Evolutionary conservation across 2,888 invertebrate genomes (phyloP).

Genomic region (Luperina nickerlii): DNA sequence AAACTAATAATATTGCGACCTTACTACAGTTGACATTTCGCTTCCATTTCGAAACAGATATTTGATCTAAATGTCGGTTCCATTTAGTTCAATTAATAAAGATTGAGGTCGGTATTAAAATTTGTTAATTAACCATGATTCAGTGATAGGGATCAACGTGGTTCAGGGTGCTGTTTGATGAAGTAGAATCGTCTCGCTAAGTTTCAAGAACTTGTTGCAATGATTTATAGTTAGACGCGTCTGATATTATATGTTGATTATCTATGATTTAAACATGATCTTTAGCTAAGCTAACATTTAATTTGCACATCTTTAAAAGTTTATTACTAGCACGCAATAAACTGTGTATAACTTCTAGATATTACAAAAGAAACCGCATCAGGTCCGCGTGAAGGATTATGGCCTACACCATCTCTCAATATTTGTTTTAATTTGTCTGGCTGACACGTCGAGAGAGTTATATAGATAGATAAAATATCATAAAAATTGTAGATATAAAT

Average conservation of each 20-base stretch:
- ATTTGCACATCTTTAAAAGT: background rate
- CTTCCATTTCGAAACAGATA: conserved; percentile 45
- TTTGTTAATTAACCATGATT: conserved; percentile 14
- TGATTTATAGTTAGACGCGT: background rate
- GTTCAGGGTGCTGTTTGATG: conserved; percentile 21
- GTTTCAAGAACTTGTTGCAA: background rate
- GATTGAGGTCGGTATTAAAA: conserved; percentile 33
- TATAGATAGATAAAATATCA: too few relatives aligned
- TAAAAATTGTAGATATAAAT: too few relatives aligned
- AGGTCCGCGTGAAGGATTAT: too few relatives aligned
- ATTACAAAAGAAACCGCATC: background rate
- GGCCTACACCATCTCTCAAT: too few relatives aligned
- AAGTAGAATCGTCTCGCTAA: background rate
- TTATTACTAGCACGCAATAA: background rate
- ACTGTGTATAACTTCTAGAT: background rate
- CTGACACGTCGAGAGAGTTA: background rate
- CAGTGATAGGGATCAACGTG: conserved; percentile 12
- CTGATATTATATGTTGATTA: background rate
- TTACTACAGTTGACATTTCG: conserved; percentile 53
- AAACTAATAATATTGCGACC: conserved; percentile 24
- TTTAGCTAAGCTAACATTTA: background rate
- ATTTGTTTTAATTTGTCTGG: background rate
- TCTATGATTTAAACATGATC: background rate
- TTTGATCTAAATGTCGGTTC: conserved; percentile 40
- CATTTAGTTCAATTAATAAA: conserved; percentile 42